A percentile compares a stretch with the other conserved stretches of the same genome.
Evolutionary conservation across 2,113 vertebrate species (phyloP).

Genomic region (Mungos mungo): DNA sequence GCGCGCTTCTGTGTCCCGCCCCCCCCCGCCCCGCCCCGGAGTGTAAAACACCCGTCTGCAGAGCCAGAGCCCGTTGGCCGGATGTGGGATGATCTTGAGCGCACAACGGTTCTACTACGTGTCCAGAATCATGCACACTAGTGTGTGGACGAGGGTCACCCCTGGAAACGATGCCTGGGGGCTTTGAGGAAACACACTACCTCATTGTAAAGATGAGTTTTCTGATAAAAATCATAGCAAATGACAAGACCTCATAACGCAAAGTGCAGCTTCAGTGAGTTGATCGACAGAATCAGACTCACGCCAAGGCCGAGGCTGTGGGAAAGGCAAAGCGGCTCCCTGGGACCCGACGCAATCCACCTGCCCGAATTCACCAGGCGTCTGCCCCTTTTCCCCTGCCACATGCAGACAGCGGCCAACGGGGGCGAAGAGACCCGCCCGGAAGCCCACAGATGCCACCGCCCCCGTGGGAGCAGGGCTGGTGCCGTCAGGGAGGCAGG

Average conservation of each 20-base stretch:
- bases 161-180: accelerated
- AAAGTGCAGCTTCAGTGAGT: accelerated
- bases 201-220: background rate
- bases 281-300: accelerated
- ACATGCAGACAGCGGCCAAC: accelerated
- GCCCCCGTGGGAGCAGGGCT: background rate
- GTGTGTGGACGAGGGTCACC: accelerated
- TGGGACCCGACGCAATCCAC: accelerated
- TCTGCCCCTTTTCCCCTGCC: background rate
- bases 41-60: background rate
- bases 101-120: background rate
- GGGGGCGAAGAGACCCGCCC: accelerated
- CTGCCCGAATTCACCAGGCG: accelerated
- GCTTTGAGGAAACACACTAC: background rate
- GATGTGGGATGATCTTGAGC: background rate
- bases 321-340: background rate
- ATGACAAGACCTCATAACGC: background rate
- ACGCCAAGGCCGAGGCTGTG: too few relatives aligned
- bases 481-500: accelerated
- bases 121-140: accelerated
- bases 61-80: background rate
- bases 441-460: background rate
- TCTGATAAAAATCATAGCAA: background rate
- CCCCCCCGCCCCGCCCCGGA: too few relatives aligned
- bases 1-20: too few relatives aligned